Evolutionary conservation across 2,113 vertebrate genomes (phyloP), one percentile per base, ranked within the genome.

Genomic region (Brachyhypopomus occidentalis): DNA sequence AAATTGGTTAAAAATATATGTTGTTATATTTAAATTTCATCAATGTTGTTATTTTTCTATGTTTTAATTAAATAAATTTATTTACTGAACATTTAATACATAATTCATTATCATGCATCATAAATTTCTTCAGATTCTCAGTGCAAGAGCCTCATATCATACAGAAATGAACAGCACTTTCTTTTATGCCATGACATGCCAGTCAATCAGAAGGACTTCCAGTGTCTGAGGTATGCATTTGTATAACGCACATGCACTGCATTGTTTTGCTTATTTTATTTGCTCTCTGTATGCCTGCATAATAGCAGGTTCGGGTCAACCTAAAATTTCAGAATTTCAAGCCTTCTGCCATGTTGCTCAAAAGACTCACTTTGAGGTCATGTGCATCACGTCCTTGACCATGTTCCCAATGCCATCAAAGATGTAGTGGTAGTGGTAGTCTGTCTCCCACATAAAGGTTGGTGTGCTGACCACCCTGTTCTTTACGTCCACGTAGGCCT

Each of bases 381-480:
- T 88, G 0, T 91, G 89, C 91, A 94, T 91, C 48, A 94, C 90
- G 34, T 93, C 91, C 75, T 93, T 92, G 75, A 94, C 92, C 92
- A 93, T 93, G 55, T 91, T 91, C 75, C 92, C 91, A 63, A 92
- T 93, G 1, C 92, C 92, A 73, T 93, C 92, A 45, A 92, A 93
- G 41, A 94, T 92, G 72, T 93, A 92, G 72, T 93, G 92, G 76
- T 91, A 93, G 85, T 92, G 91, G 58, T 87, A 90, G 5, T 93
- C 91, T 0, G 92, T 94, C 67, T 93, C 93, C 92, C 93, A 94
- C 92, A 94, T 90, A 88, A 93, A 94, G 84, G 91, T 77, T 0
- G 92, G 92, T 27, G 92, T 93, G 88, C 90, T 93, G 75, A 93
- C 86, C 84, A 93, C 92, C 86, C 89, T 92, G 89, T 93, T 93